Percentiles rank a stretch among this genome's conserved stretches.
Conservation (phyloP, 2,888 invertebrate genomes). For the Eristalinus aeneus region DNA sequence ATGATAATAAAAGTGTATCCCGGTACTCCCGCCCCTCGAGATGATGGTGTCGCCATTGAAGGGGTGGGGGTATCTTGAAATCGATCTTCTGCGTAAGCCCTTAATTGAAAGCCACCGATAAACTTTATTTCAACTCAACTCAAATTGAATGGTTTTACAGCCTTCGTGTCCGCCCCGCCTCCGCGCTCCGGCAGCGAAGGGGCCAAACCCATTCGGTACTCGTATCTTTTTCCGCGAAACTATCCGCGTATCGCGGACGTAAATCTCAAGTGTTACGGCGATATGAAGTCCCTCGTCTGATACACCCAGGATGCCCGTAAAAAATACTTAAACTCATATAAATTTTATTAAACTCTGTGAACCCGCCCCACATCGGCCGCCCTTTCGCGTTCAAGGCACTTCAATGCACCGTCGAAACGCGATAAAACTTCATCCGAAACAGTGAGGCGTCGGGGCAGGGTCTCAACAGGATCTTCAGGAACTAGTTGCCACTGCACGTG, state of each 20-base stretch:
- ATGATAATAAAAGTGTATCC: neutral
- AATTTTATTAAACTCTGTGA: conserved; percentile 53
- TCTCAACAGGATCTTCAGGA: neutral
- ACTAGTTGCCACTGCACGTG: conserved; percentile 12
- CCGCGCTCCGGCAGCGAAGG: neutral
- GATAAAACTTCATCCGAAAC: conserved; percentile 42
- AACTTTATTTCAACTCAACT: conserved; percentile 27
- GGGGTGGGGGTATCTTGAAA: neutral
- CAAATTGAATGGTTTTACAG: conserved; percentile 48
- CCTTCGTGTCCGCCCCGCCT: neutral
- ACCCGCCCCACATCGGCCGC: neutral
- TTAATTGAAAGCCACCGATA: conserved; percentile 38
- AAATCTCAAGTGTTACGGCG: conserved; percentile 3
- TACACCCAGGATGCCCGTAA: conserved; percentile 24
- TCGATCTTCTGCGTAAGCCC: conserved; percentile 1
- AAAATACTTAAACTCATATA: conserved; percentile 49
- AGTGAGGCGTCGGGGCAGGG: neutral
- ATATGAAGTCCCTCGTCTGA: conserved; percentile 3
- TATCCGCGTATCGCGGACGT: conserved; percentile 4
- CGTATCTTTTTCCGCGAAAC: neutral
- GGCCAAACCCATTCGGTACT: neutral
- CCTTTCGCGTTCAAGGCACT: neutral
- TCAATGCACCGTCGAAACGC: conserved; percentile 37
- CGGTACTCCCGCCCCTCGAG: neutral
- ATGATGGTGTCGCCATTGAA: too few relatives aligned